These are phyloP conservation scores for Hipposideros larvatus DNA, from an alignment of 2,797 vertebrate species.

Conservation along the genomic window DNA sequence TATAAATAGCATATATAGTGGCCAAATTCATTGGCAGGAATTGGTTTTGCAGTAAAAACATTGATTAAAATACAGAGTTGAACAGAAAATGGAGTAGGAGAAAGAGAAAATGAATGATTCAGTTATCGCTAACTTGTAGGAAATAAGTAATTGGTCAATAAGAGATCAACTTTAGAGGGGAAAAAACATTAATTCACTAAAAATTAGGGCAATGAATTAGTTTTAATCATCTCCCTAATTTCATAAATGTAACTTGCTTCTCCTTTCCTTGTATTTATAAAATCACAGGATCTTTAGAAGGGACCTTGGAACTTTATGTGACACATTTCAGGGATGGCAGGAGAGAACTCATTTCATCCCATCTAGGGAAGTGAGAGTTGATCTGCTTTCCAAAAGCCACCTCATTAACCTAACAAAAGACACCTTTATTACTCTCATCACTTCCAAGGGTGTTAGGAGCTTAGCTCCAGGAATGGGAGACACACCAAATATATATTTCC, in stretches of 20 bases:
- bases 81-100: neutral
- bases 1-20: neutral
- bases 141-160: constrained; percentile 23
- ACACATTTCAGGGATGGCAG: neutral
- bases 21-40: neutral
- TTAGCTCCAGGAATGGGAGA: neutral
- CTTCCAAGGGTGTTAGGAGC: neutral
- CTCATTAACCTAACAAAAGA: neutral
- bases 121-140: neutral
- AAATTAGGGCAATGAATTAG: constrained; percentile 25
- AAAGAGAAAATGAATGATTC: neutral
- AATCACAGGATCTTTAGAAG: neutral
- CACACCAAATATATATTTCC: neutral
- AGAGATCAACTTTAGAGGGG: neutral
- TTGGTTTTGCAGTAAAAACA: constrained; percentile 1
- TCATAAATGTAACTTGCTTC: neutral
- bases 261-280: constrained; percentile 13
- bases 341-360: neutral
- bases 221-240: neutral
- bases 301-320: neutral
- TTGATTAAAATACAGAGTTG: neutral
- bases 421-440: neutral
- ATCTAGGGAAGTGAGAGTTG: neutral
- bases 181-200: neutral
- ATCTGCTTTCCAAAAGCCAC: neutral